Base-by-base conservation (phyloP, 2,888 invertebrate species). In the Hyposoter dolosus region DNA sequence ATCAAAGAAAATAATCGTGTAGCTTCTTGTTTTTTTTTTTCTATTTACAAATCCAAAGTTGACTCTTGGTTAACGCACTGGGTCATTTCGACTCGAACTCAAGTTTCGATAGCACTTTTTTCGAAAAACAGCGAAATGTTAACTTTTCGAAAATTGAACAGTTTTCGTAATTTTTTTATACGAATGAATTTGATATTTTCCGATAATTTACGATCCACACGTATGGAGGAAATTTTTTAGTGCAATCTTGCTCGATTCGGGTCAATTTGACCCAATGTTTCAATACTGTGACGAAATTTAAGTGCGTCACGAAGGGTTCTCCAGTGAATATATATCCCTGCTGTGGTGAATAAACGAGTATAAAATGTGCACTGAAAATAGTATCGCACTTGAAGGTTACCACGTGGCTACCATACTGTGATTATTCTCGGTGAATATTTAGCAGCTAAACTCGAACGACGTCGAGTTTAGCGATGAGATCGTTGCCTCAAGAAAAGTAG, bases 21-120 rank as follows among this genome's bases (percentile, higher is more conserved):
- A 7, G 19, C 1, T 0, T 47, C 17, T 69, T 45, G 28, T 17
- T 23, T 72, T 56, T 23, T 47, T 47, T 71, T 80, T n/a, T 40
- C 35, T 32, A 35, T 65, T 65, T 35, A 32, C 47, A 17, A 28
- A 69, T 69, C 47, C 47, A 69, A 68, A 68, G 66, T 43, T 63
- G 10, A 15, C 63, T 63, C 17, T 32, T 15, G 23, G 76, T 85
- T 63, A 9, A 40, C 40, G 79, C 75, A 87, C 85, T 66, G 40
- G 10, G 10, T 40, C 40, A 40, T 40, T 40, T 40, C 10, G 40
- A 40, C 40, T 9, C 40, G 40, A 40, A 40, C 10, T 40, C 40
- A 40, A 1, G 40, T 40, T 40, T 40, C 40, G 40, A 40, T 35
- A 35, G 35, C 10, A 40, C 10, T 40, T 40, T 40, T 40, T 40